phyloP scores from a whole-genome alignment of 2,113 vertebrate species.

The Apaloderma vittatum region DNA sequence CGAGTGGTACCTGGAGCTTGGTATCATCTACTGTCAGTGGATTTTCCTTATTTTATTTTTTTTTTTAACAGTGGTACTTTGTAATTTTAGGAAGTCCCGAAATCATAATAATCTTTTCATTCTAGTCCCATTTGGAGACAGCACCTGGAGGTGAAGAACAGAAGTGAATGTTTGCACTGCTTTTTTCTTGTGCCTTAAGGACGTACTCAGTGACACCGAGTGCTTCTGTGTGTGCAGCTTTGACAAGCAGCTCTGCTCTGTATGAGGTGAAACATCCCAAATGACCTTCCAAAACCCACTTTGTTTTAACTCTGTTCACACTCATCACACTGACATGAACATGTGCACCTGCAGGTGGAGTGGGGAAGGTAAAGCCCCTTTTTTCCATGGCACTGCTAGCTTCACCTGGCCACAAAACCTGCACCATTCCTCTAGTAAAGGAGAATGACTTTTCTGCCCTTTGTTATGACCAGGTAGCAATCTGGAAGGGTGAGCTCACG shows the following conservation, averaged over 20 bases:
- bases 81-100: not conserved
- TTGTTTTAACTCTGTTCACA: not conserved
- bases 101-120: not conserved
- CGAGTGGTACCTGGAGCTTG: rapidly evolving
- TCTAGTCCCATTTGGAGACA: not conserved
- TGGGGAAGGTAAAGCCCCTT: rapidly evolving
- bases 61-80: not conserved
- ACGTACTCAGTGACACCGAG: not conserved
- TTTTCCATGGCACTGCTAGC: too few relatives aligned
- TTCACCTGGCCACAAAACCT: not conserved
- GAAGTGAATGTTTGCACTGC: not conserved
- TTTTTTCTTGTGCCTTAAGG: not conserved
- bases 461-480: not conserved
- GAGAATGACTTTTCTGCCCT: not conserved
- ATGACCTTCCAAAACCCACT: not conserved
- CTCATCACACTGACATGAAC: not conserved
- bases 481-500: not conserved
- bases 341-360: not conserved
- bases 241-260: not conserved
- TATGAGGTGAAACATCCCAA: not conserved
- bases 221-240: not conserved
- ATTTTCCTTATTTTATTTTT: not conserved
- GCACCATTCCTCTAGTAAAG: not conserved
- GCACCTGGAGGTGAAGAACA: not conserved
- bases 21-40: not conserved